phyloP scores from a whole-genome alignment of 2,888 invertebrate species.

The Synergus gifuensis region DNA sequence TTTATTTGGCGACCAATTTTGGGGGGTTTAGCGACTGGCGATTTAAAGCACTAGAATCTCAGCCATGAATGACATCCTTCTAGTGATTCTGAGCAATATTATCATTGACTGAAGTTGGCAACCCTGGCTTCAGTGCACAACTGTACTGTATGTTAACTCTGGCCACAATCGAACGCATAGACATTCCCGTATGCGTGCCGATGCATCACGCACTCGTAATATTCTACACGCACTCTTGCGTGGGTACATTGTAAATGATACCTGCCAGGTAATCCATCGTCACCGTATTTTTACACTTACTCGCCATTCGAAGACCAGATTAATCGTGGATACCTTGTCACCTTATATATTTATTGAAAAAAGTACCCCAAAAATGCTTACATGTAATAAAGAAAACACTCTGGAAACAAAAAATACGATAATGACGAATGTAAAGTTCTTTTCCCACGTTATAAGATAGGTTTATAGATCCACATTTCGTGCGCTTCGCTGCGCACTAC shows the following conservation, averaged over 20 bases:
- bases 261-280: constrained; percentile 40
- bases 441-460: constrained; percentile 14
- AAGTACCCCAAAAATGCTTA: background rate
- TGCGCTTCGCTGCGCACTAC: background rate
- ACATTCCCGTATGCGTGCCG: constrained; percentile 2
- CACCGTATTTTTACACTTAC: constrained; percentile 5
- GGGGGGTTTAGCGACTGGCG: too few relatives aligned
- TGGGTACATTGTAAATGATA: constrained; percentile 42
- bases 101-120: too few relatives aligned
- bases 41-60: too few relatives aligned
- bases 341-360: constrained; percentile 2
- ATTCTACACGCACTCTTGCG: constrained; percentile 1
- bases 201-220: constrained; percentile 36
- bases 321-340: constrained; percentile 23
- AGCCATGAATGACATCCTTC: too few relatives aligned
- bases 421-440: background rate
- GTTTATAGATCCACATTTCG: constrained; percentile 18
- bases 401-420: too few relatives aligned
- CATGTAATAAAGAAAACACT: background rate
- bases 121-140: background rate
- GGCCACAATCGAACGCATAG: constrained; percentile 10
- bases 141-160: background rate
- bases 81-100: too few relatives aligned
- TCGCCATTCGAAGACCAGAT: constrained; percentile 21
- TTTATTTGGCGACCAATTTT: too few relatives aligned